phyloP scores from a whole-genome alignment of 2,888 invertebrate genomes.

The Microplitis manilae region DNA sequence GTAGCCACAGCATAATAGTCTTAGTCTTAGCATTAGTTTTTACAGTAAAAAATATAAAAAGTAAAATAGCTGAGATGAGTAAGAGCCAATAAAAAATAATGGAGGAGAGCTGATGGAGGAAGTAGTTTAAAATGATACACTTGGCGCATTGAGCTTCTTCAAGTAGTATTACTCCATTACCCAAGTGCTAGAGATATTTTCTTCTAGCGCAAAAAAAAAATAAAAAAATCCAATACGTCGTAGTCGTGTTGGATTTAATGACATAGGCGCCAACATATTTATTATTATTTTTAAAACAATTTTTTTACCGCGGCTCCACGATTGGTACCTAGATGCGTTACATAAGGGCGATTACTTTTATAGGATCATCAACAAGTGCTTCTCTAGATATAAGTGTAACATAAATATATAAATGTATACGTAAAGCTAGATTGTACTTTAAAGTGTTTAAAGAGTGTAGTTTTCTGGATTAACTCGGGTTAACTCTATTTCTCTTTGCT shows the following conservation, averaged over 20 bases:
- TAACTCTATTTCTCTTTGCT: neutral
- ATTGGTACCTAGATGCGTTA: slow-evolving; percentile 37
- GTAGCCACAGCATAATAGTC: neutral
- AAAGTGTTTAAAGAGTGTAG: neutral
- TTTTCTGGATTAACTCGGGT: neutral
- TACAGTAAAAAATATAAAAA: slow-evolving; percentile 10
- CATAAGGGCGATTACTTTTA: slow-evolving; percentile 29
- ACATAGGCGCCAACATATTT: slow-evolving; percentile 50
- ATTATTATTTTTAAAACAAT: slow-evolving; percentile 16
- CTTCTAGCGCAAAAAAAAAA: slow-evolving; percentile 26
- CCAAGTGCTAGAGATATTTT: slow-evolving; percentile 22
- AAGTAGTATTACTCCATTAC: slow-evolving; percentile 9
- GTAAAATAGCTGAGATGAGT: slow-evolving; percentile 5
- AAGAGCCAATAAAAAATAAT: slow-evolving; percentile 27
- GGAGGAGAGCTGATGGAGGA: slow-evolving; percentile 16
- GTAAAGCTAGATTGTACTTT: neutral
- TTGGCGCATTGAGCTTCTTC: slow-evolving; percentile 22
- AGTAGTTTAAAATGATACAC: slow-evolving; percentile 32
- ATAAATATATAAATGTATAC: neutral
- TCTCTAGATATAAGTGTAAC: slow-evolving; percentile 14
- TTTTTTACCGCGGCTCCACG: slow-evolving; percentile 11
- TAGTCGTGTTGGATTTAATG: slow-evolving; percentile 49
- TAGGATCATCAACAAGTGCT: slow-evolving; percentile 39
- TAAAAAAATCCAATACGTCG: slow-evolving; percentile 37
- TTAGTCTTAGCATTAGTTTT: neutral